Evolutionary conservation across 2,113 vertebrate species (phyloP).

Genomic region (Genyomyrus donnyi): DNA sequence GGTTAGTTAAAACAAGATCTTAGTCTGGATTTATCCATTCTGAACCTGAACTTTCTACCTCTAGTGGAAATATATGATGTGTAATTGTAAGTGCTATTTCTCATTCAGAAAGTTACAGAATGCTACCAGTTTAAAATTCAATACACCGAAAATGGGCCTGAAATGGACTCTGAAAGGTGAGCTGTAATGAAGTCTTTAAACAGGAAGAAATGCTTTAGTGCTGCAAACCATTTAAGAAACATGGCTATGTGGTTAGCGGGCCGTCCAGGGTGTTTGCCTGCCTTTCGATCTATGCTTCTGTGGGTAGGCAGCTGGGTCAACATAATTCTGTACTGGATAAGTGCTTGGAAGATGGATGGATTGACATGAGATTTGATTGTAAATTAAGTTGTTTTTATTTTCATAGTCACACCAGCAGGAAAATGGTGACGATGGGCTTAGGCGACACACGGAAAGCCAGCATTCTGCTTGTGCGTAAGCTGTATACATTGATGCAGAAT

Average conservation of each 20-base stretch:
- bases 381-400: neutral
- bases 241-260: neutral
- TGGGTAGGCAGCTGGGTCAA: neutral
- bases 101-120: constrained; percentile 81
- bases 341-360: neutral
- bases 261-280: neutral
- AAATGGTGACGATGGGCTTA: constrained; percentile 43
- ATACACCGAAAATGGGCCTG: constrained; percentile 68
- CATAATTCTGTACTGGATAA: neutral
- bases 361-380: neutral
- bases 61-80: neutral
- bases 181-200: neutral
- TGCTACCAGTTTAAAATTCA: constrained; percentile 92
- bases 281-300: neutral
- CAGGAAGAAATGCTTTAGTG: neutral
- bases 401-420: constrained; percentile 51
- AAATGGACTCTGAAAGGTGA: constrained; percentile 84
- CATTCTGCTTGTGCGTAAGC: constrained; percentile 84
- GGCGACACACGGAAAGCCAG: constrained; percentile 79
- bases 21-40: neutral
- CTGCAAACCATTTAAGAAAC: neutral
- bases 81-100: constrained; percentile 20
- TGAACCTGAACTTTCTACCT: neutral
- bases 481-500: constrained; percentile 88
- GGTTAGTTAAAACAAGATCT: neutral